Conservation (phyloP, 1,140 invertebrate genomes). For the Formica selysi region DNA sequence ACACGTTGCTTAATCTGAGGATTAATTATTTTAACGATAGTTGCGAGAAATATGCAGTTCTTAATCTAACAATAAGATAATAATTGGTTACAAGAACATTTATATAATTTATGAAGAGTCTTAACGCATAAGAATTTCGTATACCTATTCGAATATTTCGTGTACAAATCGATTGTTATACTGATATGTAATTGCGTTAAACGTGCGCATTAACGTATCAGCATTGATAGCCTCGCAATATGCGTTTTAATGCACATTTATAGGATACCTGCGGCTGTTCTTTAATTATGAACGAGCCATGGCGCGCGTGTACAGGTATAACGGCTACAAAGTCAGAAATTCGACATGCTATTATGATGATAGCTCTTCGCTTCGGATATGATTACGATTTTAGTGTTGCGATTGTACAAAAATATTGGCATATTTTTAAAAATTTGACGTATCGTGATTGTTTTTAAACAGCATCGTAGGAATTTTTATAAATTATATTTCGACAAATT, state of each 20-base stretch:
- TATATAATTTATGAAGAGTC: neutral
- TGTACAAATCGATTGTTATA: neutral
- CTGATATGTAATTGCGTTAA: neutral
- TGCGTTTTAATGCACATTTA: conserved; percentile 39
- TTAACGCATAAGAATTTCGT: no score
- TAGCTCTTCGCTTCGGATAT: neutral
- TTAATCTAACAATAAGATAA: neutral
- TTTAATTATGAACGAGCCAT: conserved; percentile 31
- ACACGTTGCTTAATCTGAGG: neutral
- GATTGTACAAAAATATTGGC: neutral
- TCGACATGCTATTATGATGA: neutral
- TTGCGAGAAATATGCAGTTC: neutral
- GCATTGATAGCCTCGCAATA: neutral
- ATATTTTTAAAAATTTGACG: neutral
- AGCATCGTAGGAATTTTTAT: neutral
- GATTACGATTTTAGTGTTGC: neutral
- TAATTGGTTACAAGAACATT: neutral
- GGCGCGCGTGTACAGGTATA: conserved; percentile 22
- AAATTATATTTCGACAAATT: neutral
- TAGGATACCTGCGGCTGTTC: conserved; percentile 30
- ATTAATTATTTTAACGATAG: conserved; percentile 27
- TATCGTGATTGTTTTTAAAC: neutral
- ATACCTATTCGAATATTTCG: neutral
- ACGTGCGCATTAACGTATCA: neutral
- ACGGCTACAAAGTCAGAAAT: conserved; percentile 16